Evolutionary conservation across 2,113 vertebrate genomes (phyloP).

Genomic region (Malaclemys terrapin): DNA sequence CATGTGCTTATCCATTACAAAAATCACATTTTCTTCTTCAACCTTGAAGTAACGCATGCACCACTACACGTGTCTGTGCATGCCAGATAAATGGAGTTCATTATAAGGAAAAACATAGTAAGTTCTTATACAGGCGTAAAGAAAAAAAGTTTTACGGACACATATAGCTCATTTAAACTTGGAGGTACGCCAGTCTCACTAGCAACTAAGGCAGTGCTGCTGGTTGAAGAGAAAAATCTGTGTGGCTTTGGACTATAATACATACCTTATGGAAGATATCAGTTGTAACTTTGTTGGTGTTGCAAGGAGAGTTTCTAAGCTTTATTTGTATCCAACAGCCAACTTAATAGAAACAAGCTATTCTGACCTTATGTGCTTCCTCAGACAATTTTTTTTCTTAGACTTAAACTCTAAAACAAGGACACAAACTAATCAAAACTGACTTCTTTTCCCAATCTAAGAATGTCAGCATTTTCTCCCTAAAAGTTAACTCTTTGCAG

Average conservation of each 20-base stretch:
- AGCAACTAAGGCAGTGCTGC: background rate
- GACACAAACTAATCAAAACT: background rate
- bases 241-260: background rate
- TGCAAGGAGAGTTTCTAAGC: background rate
- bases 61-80: background rate
- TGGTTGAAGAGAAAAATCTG: background rate
- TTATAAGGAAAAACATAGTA: background rate
- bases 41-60: background rate
- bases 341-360: background rate
- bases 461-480: background rate
- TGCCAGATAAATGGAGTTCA: background rate
- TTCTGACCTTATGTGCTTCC: background rate
- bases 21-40: background rate
- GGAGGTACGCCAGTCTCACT: background rate
- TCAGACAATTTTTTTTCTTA: background rate
- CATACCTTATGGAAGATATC: background rate
- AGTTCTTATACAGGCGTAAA: background rate
- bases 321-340: background rate
- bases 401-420: background rate
- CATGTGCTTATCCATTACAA: background rate
- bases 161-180: background rate
- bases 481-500: background rate
- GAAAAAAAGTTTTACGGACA: background rate
- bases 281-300: background rate
- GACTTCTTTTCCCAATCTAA: background rate